These are phyloP conservation scores for Drosophila gaucha DNA, from an alignment of 2,888 invertebrate genomes.

Conservation along the genomic window DNA sequence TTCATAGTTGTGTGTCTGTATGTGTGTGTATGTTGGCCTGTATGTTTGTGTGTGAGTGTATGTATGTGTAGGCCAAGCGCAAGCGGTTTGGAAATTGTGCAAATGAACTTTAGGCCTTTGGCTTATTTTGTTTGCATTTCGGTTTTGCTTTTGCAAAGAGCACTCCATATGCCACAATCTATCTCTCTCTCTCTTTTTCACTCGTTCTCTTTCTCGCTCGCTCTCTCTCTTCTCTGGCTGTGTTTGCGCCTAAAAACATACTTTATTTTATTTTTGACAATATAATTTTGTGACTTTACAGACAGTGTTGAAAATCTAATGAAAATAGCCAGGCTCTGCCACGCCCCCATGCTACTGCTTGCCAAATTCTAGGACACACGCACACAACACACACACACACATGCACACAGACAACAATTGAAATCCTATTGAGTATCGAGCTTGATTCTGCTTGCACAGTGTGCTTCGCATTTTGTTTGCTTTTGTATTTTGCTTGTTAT, in stretches of 20 bases:
- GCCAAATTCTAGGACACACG: slow-evolving; percentile 4
- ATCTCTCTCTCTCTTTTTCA: neutral
- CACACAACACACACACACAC: slow-evolving; percentile 1
- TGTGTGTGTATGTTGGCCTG: too few species aligned
- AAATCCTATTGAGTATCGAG: slow-evolving; percentile 70
- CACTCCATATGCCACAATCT: slow-evolving; percentile 9
- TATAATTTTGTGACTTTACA: slow-evolving; percentile 78
- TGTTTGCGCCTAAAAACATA: slow-evolving; percentile 66
- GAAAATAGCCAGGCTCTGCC: slow-evolving; percentile 59
- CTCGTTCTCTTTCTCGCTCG: neutral
- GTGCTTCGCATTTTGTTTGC: slow-evolving; percentile 54
- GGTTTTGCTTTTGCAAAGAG: slow-evolving; percentile 54
- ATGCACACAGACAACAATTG: slow-evolving; percentile 60
- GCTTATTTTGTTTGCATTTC: slow-evolving; percentile 80
- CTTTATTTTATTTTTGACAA: slow-evolving; percentile 80
- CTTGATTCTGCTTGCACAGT: slow-evolving; percentile 49
- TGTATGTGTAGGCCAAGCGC: slow-evolving; percentile 17
- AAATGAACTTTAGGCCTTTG: slow-evolving; percentile 82
- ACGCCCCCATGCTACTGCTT: neutral
- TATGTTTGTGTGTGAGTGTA: slow-evolving; percentile 1
- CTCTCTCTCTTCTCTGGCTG: neutral
- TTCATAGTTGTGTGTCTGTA: neutral
- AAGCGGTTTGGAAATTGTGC: slow-evolving; percentile 74
- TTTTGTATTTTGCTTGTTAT: slow-evolving; percentile 65
- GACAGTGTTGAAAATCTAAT: slow-evolving; percentile 65